Percentiles rank a stretch among this genome's conserved stretches.
phyloP scores from a whole-genome alignment of 2,797 vertebrate genomes.

The Agapornis canus region DNA sequence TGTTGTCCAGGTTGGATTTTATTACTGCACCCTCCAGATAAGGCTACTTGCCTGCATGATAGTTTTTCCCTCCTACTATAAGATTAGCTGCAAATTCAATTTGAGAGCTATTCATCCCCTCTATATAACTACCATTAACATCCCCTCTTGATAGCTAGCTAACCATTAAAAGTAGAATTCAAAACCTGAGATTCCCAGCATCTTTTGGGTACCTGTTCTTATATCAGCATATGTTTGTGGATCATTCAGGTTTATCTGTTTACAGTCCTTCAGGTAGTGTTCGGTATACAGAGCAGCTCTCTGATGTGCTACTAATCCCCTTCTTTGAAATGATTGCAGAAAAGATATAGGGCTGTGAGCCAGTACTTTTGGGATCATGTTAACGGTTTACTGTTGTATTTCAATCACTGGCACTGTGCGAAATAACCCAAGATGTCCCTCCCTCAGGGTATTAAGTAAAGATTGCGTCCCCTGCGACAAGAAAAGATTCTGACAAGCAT shows the following conservation, averaged over 20 bases:
- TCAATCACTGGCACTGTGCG: neutral
- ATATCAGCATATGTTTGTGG: neutral
- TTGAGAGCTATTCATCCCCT: conserved; percentile 33
- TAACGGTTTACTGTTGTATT: neutral
- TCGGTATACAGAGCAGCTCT: neutral
- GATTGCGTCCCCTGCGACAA: neutral
- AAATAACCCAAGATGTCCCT: conserved; percentile 30
- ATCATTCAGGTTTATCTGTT: neutral
- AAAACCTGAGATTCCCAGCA: neutral
- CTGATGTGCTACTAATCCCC: conserved; percentile 39
- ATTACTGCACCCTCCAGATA: conserved; percentile 40
- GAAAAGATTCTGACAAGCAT: neutral
- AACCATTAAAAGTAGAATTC: conserved; percentile 19
- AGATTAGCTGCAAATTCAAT: conserved; percentile 50
- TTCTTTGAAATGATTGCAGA: neutral
- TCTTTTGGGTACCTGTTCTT: neutral
- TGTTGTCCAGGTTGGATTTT: conserved; percentile 2
- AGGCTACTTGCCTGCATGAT: conserved; percentile 13
- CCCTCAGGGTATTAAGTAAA: conserved; percentile 39
- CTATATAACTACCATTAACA: conserved; percentile 1
- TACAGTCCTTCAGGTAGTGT: neutral
- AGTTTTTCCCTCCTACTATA: conserved; percentile 25
- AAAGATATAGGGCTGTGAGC: conserved; percentile 11
- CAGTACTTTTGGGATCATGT: conserved; percentile 4
- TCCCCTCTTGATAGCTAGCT: neutral